Base-by-base conservation (phyloP, 2,113 vertebrate species). In the Polypterus senegalus region DNA sequence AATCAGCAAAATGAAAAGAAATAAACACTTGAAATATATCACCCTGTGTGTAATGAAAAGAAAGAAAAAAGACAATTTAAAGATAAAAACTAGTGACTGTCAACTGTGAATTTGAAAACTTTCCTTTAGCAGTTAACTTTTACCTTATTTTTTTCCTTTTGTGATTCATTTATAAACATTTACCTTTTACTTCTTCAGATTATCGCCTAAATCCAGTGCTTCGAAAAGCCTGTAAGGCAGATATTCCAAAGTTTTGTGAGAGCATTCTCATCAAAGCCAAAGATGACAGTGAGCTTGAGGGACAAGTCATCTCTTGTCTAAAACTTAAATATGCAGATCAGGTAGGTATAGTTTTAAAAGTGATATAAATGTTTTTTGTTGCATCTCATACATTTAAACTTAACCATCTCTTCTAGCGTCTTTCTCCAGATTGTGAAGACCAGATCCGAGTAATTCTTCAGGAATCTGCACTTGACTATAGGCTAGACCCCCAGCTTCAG, bases 181-280 rank as follows among this genome's bases (percentile, higher is more conserved):
- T 27, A 27, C 27, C 0, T 49, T 49, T 70, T 57, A 65, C 27
- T 66, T 0, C 10, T 57, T 54, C 70, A 98, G 96, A 99, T 82
- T 99, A 91, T 73, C 90, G 96, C 59, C 70, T 99, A 70, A 99
- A 99, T 72, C 96, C 95, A 0, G 86, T 97, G 48, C 83, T 99
- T 65, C 89, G 88, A 69, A 99, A 97, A 71, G 90, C 96, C 0
- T 99, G 96, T 70, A 98, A 96, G 82, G 93, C 94, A 1, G 96
- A 99, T 78, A 99, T 99, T 64, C 95, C 95, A 0, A 99, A 99
- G 70, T 99, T 99, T 78, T 98, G 96, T 64, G 91, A 97, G 46
- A 76, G 77, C 7, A 87, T 98, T 72, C 79, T 99, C 56, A 93
- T 79, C 45, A 92, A 89, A 55, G 92, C 92, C 27, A 89, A 89